Base-by-base conservation (phyloP, 2,113 vertebrate species). In the Dendropsophus ebraccatus region DNA sequence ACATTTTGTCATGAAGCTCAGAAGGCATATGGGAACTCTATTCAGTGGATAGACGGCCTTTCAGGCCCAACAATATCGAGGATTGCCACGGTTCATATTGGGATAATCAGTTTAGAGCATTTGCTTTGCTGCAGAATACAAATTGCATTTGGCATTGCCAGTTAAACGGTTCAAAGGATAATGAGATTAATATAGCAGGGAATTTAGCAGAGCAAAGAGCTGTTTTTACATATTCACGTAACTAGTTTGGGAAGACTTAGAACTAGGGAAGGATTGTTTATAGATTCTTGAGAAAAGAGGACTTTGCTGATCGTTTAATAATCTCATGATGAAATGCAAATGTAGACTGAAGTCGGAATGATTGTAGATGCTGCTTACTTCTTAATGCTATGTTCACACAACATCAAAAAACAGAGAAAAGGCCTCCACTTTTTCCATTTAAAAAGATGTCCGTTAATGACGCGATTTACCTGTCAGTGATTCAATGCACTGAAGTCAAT, bases 81-180 rank as follows among this genome's bases (percentile, higher is more conserved):
- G 94, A 97, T 96, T 96, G 97, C 96, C 95, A 99, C 92, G 97
- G 96, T 99, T 98, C 96, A 95, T 97, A 97, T 96, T 96, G 96
- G 96, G 95, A 97, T 99, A 99, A 99, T 99, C 97, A 97, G 96
- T 99, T 98, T 97, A 97, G 96, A 96, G 96, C 96, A 96, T 95
- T 97, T 96, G 96, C 96, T 94, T 93, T 96, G 96, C 96, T 93
- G 93, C 94, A 95, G 97, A 97, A 99, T 97, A 98, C 97, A 98
- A 98, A 99, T 99, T 98, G 96, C 96, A 96, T 98, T 99, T 97
- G 96, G 96, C 96, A 96, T 96, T 95, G 96, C 95, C 95, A 94
- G 96, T 97, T 97, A 99, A 97, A 97, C 94, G 97, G 96, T 98
- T 97, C 96, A 97, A 95, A 97, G 96, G 96, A 99, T 98, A 99